Conservation (phyloP, 2,888 invertebrate genomes). For the Drosophila limbata region DNA sequence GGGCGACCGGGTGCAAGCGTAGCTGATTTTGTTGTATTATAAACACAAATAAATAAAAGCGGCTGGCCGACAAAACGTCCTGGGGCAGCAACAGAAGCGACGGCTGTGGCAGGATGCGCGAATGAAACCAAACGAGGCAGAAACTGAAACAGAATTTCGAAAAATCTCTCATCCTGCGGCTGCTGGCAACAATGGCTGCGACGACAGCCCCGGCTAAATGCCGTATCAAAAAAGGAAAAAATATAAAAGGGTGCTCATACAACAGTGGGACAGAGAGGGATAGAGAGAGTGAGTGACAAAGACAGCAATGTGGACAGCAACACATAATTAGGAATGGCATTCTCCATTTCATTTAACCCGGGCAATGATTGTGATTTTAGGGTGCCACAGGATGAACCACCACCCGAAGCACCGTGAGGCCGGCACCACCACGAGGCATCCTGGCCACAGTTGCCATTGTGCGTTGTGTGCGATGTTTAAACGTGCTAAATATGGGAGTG, state of each 20-base stretch:
- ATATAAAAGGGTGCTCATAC: conserved; percentile 64
- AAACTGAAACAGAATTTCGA: conserved; percentile 51
- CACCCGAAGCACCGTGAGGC: conserved; percentile 38
- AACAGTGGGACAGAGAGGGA: background rate
- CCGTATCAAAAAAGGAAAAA: conserved; percentile 37
- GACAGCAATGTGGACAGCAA: conserved; percentile 13
- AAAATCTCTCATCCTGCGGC: conserved; percentile 71
- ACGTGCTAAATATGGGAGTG: conserved; percentile 85
- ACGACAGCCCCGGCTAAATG: conserved; percentile 76
- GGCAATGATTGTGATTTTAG: conserved; percentile 62
- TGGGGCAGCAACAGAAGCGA: conserved; percentile 36
- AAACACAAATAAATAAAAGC: conserved; percentile 85
- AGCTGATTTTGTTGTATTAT: conserved; percentile 86
- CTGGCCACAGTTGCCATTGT: conserved; percentile 77
- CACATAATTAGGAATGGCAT: conserved; percentile 81
- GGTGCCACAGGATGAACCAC: conserved; percentile 55
- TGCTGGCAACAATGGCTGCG: conserved; percentile 80
- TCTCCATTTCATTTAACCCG: conserved; percentile 84
- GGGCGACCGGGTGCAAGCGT: conserved; percentile 79
- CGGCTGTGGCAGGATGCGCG: conserved; percentile 65
- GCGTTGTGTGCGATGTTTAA: conserved; percentile 52
- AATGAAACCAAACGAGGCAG: conserved; percentile 62
- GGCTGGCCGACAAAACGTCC: conserved; percentile 60
- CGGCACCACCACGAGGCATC: conserved; percentile 31
- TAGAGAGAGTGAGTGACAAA: background rate